A percentile compares a stretch with the other conserved stretches of the same genome.
phyloP scores from a whole-genome alignment of 1,140 invertebrate species.

The Atta colombica region DNA sequence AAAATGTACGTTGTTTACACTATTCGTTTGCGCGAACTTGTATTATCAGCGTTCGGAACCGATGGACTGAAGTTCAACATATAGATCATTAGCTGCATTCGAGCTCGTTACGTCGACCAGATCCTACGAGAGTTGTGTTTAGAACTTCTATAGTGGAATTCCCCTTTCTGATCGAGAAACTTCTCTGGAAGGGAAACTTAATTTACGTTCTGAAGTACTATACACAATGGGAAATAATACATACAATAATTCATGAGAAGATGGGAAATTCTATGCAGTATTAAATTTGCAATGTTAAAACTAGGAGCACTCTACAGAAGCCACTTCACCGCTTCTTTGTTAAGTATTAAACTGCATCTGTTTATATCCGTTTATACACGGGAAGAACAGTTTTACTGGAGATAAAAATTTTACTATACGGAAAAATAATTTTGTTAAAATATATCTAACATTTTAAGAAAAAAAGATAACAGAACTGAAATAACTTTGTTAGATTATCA shows the following conservation, averaged over 20 bases:
- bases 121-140: constrained; percentile 57
- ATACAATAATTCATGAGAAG: not conserved
- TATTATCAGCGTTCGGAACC: constrained; percentile 38
- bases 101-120: constrained; percentile 67
- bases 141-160: constrained; percentile 50
- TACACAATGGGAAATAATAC: constrained; percentile 45
- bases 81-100: constrained; percentile 61
- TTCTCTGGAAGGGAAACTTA: constrained; percentile 39
- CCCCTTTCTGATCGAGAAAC: constrained; percentile 39
- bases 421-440: too few relatives aligned
- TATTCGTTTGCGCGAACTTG: constrained; percentile 28
- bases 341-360: not conserved
- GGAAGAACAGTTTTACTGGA: too few relatives aligned
- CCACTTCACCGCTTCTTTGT: not conserved
- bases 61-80: constrained; percentile 29
- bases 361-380: not conserved
- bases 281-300: constrained; percentile 30
- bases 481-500: too few relatives aligned
- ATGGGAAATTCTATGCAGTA: constrained; percentile 13
- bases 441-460: too few relatives aligned
- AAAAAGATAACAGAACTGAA: too few relatives aligned
- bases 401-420: too few relatives aligned
- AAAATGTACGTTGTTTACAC: constrained; percentile 36
- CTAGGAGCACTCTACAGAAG: not conserved
- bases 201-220: constrained; percentile 42